Base-by-base conservation (phyloP, 2,797 vertebrate genomes). In the Apogon hyalosoma region DNA sequence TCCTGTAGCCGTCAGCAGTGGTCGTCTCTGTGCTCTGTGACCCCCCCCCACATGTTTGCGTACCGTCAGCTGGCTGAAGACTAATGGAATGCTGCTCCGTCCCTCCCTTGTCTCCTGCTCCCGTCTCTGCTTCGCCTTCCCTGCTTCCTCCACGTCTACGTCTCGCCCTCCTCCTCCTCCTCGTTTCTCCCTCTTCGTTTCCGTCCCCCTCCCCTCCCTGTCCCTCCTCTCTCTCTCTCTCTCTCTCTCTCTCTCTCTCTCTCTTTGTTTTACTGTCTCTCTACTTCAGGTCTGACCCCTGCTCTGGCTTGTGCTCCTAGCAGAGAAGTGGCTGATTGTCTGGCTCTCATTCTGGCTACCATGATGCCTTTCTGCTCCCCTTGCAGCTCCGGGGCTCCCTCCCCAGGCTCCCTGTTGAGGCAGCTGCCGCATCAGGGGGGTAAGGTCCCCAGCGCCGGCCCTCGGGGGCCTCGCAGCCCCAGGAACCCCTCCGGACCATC, bases 261-360 rank as follows among this genome's bases (percentile, higher is more conserved):
- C 53, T 71, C 9, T 58, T 50, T 65, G 46, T 60, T 14, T 56
- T 46, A 78, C 70, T 80, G 49, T 88, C 76, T 86, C 77, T 90
- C 78, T 88, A 46, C 72, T 95, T 93, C 95, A 98, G 97, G 97
- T 96, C 94, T 98, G 90, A 98, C 96, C 51, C 96, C 97, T 90
- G 96, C 97, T 95, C 95, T 98, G 94, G 97, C 97, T 97, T 98
- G 97, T 18, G 95, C 97, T 94, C 95, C 98, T 92, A 99, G 96
- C 95, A 96, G 95, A 94, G 95, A 97, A 90, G 96, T 98, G 93
- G 97, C 97, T 92, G 96, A 97, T 94, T 98, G 97, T 94, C 96
- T 98, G 96, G 96, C 97, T 93, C 97, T 99, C 94, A 97, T 98
- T 96, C 94, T 99, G 96, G 97, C 96, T 94, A 94, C 98, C 96